Conservation (phyloP, 2,797 vertebrate genomes). For the Falco biarmicus region DNA sequence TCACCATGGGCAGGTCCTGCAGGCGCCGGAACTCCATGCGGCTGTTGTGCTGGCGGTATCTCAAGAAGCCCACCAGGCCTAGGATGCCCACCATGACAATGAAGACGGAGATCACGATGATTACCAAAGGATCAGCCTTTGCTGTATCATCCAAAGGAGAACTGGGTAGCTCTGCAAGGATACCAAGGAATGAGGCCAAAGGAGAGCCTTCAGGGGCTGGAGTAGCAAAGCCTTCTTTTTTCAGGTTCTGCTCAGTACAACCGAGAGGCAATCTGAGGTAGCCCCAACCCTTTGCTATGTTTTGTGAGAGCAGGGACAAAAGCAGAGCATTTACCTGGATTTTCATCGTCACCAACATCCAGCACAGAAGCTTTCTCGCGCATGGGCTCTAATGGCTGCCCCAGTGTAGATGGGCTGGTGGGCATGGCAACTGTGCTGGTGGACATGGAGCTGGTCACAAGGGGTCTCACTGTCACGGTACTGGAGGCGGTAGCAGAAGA, state of each 20-base stretch:
- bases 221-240: not conserved
- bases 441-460: not conserved
- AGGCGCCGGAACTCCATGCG: slow-evolving; percentile 87
- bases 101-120: slow-evolving; percentile 86
- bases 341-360: slow-evolving; percentile 49
- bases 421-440: not conserved
- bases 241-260: not conserved
- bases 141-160: slow-evolving; percentile 10
- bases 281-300: not conserved
- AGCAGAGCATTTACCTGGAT: slow-evolving; percentile 56
- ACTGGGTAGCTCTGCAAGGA: slow-evolving; percentile 57
- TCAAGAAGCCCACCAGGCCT: slow-evolving; percentile 85
- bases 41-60: slow-evolving; percentile 82
- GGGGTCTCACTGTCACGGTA: not conserved
- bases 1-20: slow-evolving; percentile 93
- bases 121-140: slow-evolving; percentile 84
- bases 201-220: not conserved
- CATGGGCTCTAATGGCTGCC: not conserved
- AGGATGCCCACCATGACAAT: slow-evolving; percentile 85
- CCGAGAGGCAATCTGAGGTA: not conserved
- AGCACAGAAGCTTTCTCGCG: slow-evolving; percentile 52
- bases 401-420: not conserved
- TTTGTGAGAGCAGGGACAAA: not conserved
- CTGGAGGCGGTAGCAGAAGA: not conserved
- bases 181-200: not conserved